Evolutionary conservation across 2,797 vertebrate species (phyloP), one percentile per base, ranked within the genome.

Genomic region (Thalassophryne amazonica): DNA sequence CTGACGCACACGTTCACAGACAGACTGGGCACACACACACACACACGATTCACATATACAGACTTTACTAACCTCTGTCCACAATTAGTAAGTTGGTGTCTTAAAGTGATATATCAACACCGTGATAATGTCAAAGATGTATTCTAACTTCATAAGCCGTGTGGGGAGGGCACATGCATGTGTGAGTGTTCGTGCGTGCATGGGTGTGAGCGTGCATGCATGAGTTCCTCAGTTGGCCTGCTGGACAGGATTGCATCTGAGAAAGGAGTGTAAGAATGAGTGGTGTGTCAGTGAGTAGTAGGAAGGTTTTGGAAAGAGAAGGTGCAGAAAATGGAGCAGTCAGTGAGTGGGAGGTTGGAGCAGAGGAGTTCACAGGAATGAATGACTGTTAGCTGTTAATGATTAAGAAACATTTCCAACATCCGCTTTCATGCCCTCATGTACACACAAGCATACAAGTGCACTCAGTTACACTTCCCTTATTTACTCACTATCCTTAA

Each of bases 171-270:
- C 36, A n/a, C 36, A 34, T 21, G 11, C 21, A 3, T 42, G 49
- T 38, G 21, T 23, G 15, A 34, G 15, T 32, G 17, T 40, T 38
- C 27, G 27, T 33, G 29, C 21, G 22, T 37, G 33, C 35, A 21
- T 34, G 30, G 29, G 20, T 48, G 24, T 47, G 22, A 31, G 46
- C 22, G 37, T 7, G 12, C 17, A 5, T 3, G 11, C 28, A 31
- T 17, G 38, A 36, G 37, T 70, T 80, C 67, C 71, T 81, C 69
- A 52, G 62, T 80, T 60, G 73, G 65, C 88, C 90, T 92, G 90
- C 91, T 88, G 91, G 89, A 87, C 91, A 86, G 87, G 89, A 77
- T 57, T 74, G 56, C 54, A 65, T 65, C 50, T 59, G 69, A 69
- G 70, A 83, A 66, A 21, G 29, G 17, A 40, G 11, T 37, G 35